phyloP scores from a whole-genome alignment of 2,113 vertebrate species.

The Morone saxatilis region DNA sequence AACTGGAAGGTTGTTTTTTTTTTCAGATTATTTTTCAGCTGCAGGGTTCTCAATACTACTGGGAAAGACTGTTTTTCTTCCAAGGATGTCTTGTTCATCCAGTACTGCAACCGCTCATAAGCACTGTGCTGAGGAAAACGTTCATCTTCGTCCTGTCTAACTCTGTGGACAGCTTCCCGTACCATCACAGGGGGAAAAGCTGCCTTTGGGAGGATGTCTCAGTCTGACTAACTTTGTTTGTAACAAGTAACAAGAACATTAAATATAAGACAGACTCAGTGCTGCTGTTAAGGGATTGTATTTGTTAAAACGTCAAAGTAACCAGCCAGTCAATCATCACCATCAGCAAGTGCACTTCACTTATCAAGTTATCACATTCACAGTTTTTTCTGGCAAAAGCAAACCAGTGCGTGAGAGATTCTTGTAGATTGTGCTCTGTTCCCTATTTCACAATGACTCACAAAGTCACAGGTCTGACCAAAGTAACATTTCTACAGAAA shows the following conservation, averaged over 20 bases:
- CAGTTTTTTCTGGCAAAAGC: constrained; percentile 48
- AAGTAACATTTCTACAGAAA: constrained; percentile 15
- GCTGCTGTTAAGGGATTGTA: constrained; percentile 30
- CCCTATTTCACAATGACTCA: constrained; percentile 26
- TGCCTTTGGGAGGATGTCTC: background rate
- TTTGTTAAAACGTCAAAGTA: constrained; percentile 45
- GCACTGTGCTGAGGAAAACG: background rate
- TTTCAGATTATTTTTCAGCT: too few relatives aligned
- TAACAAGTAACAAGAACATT: background rate
- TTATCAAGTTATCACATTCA: constrained; percentile 63
- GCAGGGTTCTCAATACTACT: background rate
- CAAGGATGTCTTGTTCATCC: too few relatives aligned
- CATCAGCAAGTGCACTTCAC: constrained; percentile 60
- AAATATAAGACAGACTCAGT: background rate
- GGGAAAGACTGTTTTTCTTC: background rate
- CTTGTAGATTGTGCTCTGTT: constrained; percentile 11
- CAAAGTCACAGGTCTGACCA: constrained; percentile 1
- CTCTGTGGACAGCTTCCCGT: too few relatives aligned
- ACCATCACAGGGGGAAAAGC: too few relatives aligned
- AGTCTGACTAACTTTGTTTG: background rate
- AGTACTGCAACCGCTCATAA: background rate
- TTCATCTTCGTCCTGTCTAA: background rate
- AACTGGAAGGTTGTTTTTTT: too few relatives aligned
- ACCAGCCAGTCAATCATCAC: constrained; percentile 14
- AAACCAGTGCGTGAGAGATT: constrained; percentile 26